These are phyloP conservation scores for Ondatra zibethicus DNA, from an alignment of 2,113 vertebrate species.

Conservation along the genomic window DNA sequence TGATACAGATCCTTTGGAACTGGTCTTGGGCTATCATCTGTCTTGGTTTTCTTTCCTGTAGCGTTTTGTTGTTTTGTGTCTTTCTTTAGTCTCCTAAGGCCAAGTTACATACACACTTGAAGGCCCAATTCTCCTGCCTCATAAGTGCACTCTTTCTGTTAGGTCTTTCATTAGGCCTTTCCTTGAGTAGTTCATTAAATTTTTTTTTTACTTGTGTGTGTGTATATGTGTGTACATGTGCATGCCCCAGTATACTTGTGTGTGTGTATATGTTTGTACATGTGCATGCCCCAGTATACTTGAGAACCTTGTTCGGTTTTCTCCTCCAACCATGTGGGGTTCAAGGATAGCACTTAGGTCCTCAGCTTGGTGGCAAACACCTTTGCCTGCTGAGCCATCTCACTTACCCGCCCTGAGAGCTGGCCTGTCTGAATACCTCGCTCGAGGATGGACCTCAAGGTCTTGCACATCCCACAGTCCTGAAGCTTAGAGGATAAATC, in stretches of 20 bases:
- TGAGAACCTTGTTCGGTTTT: neutral
- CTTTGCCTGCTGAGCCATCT: neutral
- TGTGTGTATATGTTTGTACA: neutral
- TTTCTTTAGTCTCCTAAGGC: neutral
- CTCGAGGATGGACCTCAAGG: neutral
- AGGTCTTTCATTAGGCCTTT: neutral
- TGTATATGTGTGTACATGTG: neutral
- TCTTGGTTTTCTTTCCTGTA: constrained; percentile 18
- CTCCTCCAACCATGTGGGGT: neutral
- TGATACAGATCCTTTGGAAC: constrained; percentile 28
- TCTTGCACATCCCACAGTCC: neutral
- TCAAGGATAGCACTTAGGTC: neutral
- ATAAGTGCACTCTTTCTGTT: neutral
- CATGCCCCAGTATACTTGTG: neutral
- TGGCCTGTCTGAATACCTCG: neutral
- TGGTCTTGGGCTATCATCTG: constrained; percentile 32
- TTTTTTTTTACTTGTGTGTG: neutral
- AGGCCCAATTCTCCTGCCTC: neutral
- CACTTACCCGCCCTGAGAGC: neutral
- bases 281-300: neutral
- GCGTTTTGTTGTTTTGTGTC: neutral
- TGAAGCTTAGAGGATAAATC: constrained; percentile 31
- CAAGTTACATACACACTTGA: neutral
- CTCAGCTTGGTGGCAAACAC: neutral
- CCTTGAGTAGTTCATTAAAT: neutral